Evolutionary conservation across 35 echinoderm and acorn worm species (phyloP), one percentile per base, ranked within the genome.

Genomic region (Amphiura filiformis): DNA sequence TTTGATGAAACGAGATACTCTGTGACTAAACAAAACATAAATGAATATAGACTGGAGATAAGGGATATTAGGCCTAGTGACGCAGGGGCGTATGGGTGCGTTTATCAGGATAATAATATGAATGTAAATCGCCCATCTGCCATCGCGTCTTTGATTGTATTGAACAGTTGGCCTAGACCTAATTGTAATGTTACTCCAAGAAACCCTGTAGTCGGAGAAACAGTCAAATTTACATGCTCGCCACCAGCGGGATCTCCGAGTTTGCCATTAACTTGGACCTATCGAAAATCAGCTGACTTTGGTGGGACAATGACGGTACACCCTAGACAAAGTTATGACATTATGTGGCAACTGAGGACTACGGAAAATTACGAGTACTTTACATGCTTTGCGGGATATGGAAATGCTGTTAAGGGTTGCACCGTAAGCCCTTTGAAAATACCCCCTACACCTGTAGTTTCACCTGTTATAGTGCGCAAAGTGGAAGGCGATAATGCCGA

Each of bases 1-100:
- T 70, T 70, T 70, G 61, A 70, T 70, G 61, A 70, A 70, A 70
- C 61, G 7, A 11, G 61, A 70, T 70, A 70, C 28, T 70, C 61
- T 70, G 61, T 70, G 26, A 26, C 61, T 18, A 70, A 30, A 23
- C 61, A 70, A 70, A 70, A 70, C 28, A 70, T 70, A 30, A 70
- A 70, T n/a, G 83, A 85, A 37, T 85, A 65, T 85, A 65, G 56
- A 11, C 37, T 85, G 18, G n/a, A 85, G 44, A 38, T 85, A 36
- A 47, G 56, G 37, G 35, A 75, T 85, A 34, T 85, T 37, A 9
- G 32, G 32, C 56, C 36, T 31, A 18, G 15, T 15, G 83, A 85
- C 65, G 83, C 83, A 34, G 83, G 83, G 15, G 52, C 18, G 34
- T 85, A 85, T 38, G 56, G 83, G 34, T 85, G 83, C 37, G 37